These are phyloP conservation scores for Timema cristinae DNA, from an alignment of 2,888 invertebrate species.

Conservation along the genomic window DNA sequence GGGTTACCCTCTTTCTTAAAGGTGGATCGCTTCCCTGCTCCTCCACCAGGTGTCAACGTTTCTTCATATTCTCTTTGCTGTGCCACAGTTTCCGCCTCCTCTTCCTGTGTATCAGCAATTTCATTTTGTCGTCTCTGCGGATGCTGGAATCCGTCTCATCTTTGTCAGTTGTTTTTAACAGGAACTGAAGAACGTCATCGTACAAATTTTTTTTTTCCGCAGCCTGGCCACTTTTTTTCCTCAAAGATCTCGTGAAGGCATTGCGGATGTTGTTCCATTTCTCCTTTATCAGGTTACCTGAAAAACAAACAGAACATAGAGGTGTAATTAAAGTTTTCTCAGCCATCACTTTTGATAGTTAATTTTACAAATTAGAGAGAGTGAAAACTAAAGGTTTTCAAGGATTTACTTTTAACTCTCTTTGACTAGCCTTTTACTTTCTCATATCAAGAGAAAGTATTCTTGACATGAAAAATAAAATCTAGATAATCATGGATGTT, in stretches of 20 bases:
- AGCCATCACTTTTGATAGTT: too few relatives aligned
- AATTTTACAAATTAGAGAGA: too few relatives aligned
- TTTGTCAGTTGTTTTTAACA: neutral
- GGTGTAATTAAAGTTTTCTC: too few relatives aligned
- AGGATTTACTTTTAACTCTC: too few relatives aligned
- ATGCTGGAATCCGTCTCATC: conserved; percentile 6
- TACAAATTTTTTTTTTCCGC: neutral
- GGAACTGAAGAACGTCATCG: conserved; percentile 5
- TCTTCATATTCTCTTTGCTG: neutral
- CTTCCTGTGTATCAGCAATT: neutral
- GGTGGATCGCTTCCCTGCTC: neutral
- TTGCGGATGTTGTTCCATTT: conserved; percentile 13
- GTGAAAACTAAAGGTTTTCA: too few relatives aligned
- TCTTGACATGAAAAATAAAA: too few relatives aligned
- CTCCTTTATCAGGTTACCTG: neutral
- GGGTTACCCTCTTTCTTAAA: neutral
- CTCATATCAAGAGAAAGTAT: too few relatives aligned
- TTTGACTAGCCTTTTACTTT: too few relatives aligned
- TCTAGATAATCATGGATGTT: too few relatives aligned
- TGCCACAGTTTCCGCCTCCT: neutral
- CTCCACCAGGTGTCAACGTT: neutral
- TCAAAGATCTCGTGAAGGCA: conserved; percentile 8
- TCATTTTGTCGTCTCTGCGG: neutral
- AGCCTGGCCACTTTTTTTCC: neutral
- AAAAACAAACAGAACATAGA: neutral